Evolutionary conservation across 2,888 invertebrate species (phyloP).

Genomic region (Pseudococcus longispinus): DNA sequence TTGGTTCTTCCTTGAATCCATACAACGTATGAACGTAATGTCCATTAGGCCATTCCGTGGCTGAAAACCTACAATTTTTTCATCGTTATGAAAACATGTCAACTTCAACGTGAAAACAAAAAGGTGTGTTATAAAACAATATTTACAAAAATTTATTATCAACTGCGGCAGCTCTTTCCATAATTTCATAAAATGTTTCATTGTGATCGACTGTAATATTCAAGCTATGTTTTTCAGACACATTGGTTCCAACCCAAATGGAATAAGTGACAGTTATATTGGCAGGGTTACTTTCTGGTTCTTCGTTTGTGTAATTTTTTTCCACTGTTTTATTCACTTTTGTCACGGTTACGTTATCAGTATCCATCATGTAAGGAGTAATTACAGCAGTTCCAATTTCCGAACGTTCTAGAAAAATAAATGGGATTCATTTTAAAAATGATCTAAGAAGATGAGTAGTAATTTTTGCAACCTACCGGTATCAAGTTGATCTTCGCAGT

Average conservation of each 20-base stretch:
- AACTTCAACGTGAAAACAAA: too few relatives aligned
- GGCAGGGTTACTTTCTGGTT: constrained; percentile 57
- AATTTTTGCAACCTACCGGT: neutral
- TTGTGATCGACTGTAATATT: constrained; percentile 78
- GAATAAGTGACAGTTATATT: constrained; percentile 82
- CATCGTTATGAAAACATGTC: neutral
- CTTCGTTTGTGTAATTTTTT: constrained; percentile 31
- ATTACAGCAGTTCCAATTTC: constrained; percentile 48
- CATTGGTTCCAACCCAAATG: constrained; percentile 86
- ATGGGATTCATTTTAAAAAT: neutral
- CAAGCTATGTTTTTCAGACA: constrained; percentile 80
- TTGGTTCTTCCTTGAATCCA: constrained; percentile 79
- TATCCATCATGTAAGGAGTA: constrained; percentile 43
- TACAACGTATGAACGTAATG: constrained; percentile 89
- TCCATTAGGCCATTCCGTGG: constrained; percentile 90
- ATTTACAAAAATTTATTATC: constrained; percentile 65
- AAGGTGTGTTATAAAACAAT: neutral
- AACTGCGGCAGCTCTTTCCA: constrained; percentile 80
- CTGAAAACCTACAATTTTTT: constrained; percentile 71
- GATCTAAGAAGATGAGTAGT: neutral
- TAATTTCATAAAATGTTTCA: constrained; percentile 68
- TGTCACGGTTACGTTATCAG: neutral
- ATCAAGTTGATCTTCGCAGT: constrained; percentile 62
- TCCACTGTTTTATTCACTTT: neutral
- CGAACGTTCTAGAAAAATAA: constrained; percentile 23